Evolutionary conservation across 2,888 invertebrate species (phyloP), one percentile per base, ranked within the genome.

Genomic region (Ophion costatus): DNA sequence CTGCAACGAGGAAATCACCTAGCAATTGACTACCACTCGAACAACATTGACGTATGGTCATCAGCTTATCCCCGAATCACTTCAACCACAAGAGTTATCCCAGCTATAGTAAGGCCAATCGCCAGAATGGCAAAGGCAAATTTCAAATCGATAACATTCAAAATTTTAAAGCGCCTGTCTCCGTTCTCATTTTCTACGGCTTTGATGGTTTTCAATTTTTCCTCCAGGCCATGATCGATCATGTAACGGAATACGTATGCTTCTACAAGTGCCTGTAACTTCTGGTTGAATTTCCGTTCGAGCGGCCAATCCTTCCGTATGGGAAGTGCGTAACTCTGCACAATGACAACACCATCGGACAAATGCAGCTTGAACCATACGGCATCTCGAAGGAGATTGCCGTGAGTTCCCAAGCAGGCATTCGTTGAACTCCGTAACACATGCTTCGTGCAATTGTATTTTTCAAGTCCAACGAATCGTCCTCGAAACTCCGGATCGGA

Each of bases 261-360:
- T 56, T n/a, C 56, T 14, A 17, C 1, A 4, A 56, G n/a, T 56
- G 17, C n/a, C 56, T 56, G n/a, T 10, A 56, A 10, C 14, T 17
- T 56, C 56, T 22, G 20, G 6, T 17, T 64, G 22, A 75, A 6
- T 17, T 33, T 51, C 3, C 38, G 29, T 56, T 64, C 51, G 10
- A 75, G 17, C 17, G 75, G 75, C 75, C 75, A 75, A 33, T 75
- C 64, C 6, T 56, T 14, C 1, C 75, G 51, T 1, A 74, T 45
- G 1, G 59, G 38, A 14, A 11, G n/a, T 29, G n/a, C 24, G 38
- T 64, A 0, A 45, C 11, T 17, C n/a, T 14, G 4, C 33, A 24
- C 22, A n/a, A 33, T 20, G 22, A 51, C 4, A 4, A 11, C 5
- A 20, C 29, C 11, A 20, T 51, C 6, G 24, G 75, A 64, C 17